These are phyloP conservation scores for Tetrax tetrax DNA, from an alignment of 2,113 vertebrate genomes.

Conservation along the genomic window DNA sequence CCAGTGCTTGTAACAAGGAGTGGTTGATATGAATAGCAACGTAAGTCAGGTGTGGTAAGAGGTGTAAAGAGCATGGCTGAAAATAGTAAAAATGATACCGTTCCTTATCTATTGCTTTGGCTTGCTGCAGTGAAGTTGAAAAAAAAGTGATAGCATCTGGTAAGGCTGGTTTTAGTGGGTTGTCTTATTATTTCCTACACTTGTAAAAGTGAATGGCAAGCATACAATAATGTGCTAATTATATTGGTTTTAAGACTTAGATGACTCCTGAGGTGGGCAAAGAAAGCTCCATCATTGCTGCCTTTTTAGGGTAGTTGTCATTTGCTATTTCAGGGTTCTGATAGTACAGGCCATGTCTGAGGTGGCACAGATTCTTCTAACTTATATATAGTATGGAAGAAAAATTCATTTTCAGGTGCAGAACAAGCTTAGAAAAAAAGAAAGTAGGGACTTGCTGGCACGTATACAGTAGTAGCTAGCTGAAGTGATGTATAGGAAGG, in stretches of 20 bases:
- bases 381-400: not conserved
- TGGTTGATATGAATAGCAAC: constrained; percentile 7
- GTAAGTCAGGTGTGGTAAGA: not conserved
- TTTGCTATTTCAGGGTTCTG: not conserved
- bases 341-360: not conserved
- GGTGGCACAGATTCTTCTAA: not conserved
- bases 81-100: not conserved
- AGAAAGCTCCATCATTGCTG: not conserved
- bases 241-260: not conserved
- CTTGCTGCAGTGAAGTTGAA: not conserved
- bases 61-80: not conserved
- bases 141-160: not conserved
- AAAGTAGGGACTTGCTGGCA: not conserved
- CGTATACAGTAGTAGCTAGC: not conserved
- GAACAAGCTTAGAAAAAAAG: not conserved
- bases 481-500: not conserved
- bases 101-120: not conserved
- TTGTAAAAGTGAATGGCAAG: not conserved
- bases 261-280: not conserved
- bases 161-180: not conserved
- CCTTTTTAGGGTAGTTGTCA: not conserved
- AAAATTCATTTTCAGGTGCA: not conserved
- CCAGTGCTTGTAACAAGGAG: not conserved
- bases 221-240: not conserved
- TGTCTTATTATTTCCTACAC: not conserved